Percentiles rank a stretch among this genome's conserved stretches.
Evolutionary conservation across 2,113 vertebrate species (phyloP).

Genomic region (Myotis brandtii): DNA sequence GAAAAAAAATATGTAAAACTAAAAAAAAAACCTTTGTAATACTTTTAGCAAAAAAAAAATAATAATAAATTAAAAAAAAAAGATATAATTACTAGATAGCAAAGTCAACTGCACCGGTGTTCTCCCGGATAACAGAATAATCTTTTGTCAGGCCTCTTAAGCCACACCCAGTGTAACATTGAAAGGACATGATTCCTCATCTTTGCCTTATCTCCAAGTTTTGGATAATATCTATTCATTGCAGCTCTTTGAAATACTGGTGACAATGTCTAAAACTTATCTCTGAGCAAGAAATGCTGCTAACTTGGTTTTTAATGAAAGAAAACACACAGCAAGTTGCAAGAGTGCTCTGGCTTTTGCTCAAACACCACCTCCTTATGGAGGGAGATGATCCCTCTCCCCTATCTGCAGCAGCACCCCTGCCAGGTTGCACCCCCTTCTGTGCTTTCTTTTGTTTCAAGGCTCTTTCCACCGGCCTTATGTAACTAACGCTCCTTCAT

Average conservation of each 20-base stretch:
- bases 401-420: background rate
- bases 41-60: too few species aligned
- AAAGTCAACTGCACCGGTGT: background rate
- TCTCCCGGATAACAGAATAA: background rate
- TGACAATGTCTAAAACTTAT: conserved; percentile 68
- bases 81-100: background rate
- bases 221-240: background rate
- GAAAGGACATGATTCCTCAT: background rate
- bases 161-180: background rate
- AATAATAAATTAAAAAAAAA: too few species aligned
- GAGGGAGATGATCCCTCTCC: background rate
- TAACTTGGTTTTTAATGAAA: conserved; percentile 45
- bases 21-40: too few species aligned
- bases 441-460: background rate
- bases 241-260: background rate
- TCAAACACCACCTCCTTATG: background rate
- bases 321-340: conserved; percentile 28
- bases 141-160: background rate
- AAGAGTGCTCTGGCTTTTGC: background rate
- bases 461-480: background rate
- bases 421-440: too few species aligned
- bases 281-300: conserved; percentile 14
- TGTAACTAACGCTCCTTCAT: background rate
- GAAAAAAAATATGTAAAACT: too few species aligned
- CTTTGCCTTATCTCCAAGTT: background rate